These are phyloP conservation scores for Anguilla rostrata DNA, from an alignment of 2,113 vertebrate genomes.

Conservation along the genomic window DNA sequence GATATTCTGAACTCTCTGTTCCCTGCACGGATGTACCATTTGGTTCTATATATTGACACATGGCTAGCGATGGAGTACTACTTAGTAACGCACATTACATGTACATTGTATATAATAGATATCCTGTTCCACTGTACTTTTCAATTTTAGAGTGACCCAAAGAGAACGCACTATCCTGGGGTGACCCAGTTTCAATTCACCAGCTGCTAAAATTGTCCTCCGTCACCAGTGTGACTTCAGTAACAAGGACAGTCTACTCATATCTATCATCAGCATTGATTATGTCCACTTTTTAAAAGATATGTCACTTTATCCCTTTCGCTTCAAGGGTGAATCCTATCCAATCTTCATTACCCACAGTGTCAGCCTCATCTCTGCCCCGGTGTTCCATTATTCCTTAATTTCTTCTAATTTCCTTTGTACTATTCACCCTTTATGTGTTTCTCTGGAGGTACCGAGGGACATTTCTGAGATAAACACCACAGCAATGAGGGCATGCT, in stretches of 20 bases:
- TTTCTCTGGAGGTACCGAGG: not conserved
- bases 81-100: no score
- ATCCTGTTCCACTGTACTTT: not conserved
- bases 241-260: slow-evolving; percentile 1
- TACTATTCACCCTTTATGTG: not conserved
- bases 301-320: not conserved
- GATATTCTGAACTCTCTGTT: no score
- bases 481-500: not conserved
- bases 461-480: not conserved
- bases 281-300: not conserved
- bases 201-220: slow-evolving; percentile 4
- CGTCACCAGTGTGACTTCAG: not conserved
- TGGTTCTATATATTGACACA: no score
- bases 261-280: slow-evolving; percentile 1
- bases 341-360: not conserved
- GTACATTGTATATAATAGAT: not conserved
- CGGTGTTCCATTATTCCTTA: not conserved
- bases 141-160: not conserved
- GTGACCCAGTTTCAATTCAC: slow-evolving; percentile 3
- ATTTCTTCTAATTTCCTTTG: not conserved
- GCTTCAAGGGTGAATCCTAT: not conserved
- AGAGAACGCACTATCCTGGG: not conserved
- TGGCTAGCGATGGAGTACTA: no score
- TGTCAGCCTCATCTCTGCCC: not conserved
- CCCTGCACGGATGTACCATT: no score